phyloP scores from a whole-genome alignment of 2,888 invertebrate genomes.

The Notocelia uddmanniana region DNA sequence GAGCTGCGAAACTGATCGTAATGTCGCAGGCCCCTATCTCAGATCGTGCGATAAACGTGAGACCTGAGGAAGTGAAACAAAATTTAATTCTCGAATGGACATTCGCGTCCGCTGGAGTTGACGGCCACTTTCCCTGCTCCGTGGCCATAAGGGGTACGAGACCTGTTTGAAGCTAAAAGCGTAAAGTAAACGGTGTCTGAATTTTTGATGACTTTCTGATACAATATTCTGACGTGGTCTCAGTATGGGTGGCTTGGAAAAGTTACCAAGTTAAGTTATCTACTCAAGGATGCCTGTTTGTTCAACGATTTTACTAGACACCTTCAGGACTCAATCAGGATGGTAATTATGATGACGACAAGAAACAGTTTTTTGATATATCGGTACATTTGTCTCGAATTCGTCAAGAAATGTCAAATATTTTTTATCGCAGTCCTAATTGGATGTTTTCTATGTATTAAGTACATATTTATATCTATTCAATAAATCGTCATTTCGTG shows the following conservation, averaged over 20 bases:
- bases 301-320: not conserved
- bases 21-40: slow-evolving; percentile 39
- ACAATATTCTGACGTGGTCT: slow-evolving; percentile 31
- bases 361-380: too few relatives aligned
- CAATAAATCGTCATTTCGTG: too few relatives aligned
- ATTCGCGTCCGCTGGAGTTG: slow-evolving; percentile 52
- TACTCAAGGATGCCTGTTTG: not conserved
- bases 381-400: too few relatives aligned
- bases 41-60: slow-evolving; percentile 58
- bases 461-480: too few relatives aligned
- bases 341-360: not conserved
- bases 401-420: too few relatives aligned
- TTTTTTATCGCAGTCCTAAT: too few relatives aligned
- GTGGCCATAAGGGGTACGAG: slow-evolving; percentile 41
- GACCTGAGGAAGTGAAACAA: slow-evolving; percentile 60
- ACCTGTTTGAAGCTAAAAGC: slow-evolving; percentile 35
- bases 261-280: slow-evolving; percentile 8
- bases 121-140: slow-evolving; percentile 56
- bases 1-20: slow-evolving; percentile 6
- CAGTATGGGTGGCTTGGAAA: not conserved
- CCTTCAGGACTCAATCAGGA: not conserved
- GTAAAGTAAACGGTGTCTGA: slow-evolving; percentile 36
- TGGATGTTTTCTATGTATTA: too few relatives aligned
- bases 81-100: slow-evolving; percentile 51
- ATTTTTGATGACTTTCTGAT: slow-evolving; percentile 42